Conservation (phyloP, 2,113 vertebrate species). For the Noctilio leporinus region DNA sequence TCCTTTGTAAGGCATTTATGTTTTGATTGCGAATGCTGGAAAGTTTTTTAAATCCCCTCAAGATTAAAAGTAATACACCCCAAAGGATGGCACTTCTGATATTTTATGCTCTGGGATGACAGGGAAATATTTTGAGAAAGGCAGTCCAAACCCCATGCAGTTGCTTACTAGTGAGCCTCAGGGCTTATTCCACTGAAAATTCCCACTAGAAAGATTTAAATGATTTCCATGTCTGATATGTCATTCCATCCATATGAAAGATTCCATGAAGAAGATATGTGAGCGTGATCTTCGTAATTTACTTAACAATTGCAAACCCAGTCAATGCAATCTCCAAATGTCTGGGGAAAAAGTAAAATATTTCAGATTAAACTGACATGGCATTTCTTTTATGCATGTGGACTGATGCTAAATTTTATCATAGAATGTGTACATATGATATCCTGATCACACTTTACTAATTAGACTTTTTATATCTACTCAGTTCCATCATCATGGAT, state of each 20-base stretch:
- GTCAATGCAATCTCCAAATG: neutral
- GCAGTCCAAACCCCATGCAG: too few relatives aligned
- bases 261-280: neutral
- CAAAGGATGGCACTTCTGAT: neutral
- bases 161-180: neutral
- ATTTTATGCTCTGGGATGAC: neutral
- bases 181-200: neutral
- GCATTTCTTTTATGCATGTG: neutral
- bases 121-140: neutral
- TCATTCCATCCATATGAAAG: neutral
- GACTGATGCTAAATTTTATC: neutral
- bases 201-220: neutral
- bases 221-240: neutral
- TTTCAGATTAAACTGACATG: neutral
- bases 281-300: neutral
- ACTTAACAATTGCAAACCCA: neutral
- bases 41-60: neutral
- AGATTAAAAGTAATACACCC: neutral
- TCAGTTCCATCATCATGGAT: neutral
- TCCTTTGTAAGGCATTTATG: neutral
- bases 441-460: neutral
- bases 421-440: neutral
- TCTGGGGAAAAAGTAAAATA: neutral
- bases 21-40: neutral
- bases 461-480: neutral